A percentile compares a stretch with the other conserved stretches of the same genome.
phyloP scores from a whole-genome alignment of 2,113 vertebrate species.

The Oreocharis arfaki region DNA sequence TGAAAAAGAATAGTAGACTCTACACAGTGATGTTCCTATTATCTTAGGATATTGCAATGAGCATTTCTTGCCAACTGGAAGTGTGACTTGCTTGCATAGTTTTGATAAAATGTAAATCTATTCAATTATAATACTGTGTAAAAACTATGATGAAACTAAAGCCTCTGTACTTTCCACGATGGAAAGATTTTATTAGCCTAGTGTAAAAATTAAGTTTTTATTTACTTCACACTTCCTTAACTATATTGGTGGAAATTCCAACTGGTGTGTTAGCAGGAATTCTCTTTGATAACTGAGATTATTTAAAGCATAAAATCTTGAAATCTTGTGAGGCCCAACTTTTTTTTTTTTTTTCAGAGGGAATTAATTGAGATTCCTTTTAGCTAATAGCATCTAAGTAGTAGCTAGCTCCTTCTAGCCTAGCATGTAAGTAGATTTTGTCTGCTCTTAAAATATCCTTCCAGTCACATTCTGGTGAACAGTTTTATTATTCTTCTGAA shows the following conservation, averaged over 20 bases:
- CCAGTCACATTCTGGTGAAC: neutral
- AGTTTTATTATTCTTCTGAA: neutral
- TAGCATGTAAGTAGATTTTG: neutral
- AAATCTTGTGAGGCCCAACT: neutral
- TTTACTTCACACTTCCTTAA: neutral
- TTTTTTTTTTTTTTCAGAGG: neutral
- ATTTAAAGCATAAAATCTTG: neutral
- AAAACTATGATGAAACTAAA: neutral
- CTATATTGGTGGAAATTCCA: neutral
- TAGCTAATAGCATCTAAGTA: neutral
- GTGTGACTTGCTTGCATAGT: neutral
- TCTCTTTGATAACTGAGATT: neutral
- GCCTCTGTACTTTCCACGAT: neutral
- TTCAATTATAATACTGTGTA: neutral
- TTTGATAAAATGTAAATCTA: neutral
- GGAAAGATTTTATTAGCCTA: neutral
- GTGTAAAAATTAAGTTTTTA: neutral
- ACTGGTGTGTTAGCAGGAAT: neutral
- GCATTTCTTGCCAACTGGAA: neutral
- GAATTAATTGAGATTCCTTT: neutral
- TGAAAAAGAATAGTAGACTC: neutral
- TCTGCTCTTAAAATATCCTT: constrained; percentile 8
- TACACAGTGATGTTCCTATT: neutral
- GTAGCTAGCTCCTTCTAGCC: neutral
- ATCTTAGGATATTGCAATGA: neutral